These are phyloP conservation scores for Nycticryphes semicollaris DNA, from an alignment of 2,113 vertebrate genomes.

Conservation along the genomic window DNA sequence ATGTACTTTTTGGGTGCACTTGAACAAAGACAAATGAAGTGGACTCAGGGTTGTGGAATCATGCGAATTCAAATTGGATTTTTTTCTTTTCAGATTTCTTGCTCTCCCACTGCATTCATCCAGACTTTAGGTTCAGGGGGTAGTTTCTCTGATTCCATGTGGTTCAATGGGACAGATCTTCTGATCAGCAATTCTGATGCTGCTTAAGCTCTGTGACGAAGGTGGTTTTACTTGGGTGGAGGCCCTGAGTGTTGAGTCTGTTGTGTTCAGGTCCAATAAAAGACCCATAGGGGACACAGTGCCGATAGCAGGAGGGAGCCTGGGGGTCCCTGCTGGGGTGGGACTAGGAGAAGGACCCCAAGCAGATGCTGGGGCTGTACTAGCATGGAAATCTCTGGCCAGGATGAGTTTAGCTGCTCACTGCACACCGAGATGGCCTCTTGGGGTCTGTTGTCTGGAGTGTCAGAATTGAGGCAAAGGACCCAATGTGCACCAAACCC, in stretches of 20 bases:
- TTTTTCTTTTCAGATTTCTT: neutral
- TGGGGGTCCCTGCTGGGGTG: fast-evolving
- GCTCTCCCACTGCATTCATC: neutral
- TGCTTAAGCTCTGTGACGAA: fast-evolving
- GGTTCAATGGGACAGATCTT: neutral
- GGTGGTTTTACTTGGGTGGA: neutral
- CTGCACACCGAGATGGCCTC: fast-evolving
- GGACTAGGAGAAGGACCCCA: neutral
- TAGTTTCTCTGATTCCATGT: neutral
- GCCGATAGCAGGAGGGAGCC: neutral
- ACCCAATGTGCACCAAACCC: neutral
- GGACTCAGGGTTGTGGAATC: fast-evolving
- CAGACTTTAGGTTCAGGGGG: neutral
- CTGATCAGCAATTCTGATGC: neutral
- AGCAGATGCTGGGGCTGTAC: neutral
- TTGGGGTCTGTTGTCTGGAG: neutral
- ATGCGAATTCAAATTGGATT: neutral
- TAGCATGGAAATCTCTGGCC: fast-evolving
- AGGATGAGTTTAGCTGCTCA: neutral
- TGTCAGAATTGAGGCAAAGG: neutral
- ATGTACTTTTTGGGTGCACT: neutral
- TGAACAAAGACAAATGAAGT: neutral
- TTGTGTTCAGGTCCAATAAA: neutral
- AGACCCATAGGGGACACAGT: fast-evolving
- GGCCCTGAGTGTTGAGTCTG: fast-evolving